Evolutionary conservation across 2,888 invertebrate genomes (phyloP).

Genomic region (Heterodera filipjevi): DNA sequence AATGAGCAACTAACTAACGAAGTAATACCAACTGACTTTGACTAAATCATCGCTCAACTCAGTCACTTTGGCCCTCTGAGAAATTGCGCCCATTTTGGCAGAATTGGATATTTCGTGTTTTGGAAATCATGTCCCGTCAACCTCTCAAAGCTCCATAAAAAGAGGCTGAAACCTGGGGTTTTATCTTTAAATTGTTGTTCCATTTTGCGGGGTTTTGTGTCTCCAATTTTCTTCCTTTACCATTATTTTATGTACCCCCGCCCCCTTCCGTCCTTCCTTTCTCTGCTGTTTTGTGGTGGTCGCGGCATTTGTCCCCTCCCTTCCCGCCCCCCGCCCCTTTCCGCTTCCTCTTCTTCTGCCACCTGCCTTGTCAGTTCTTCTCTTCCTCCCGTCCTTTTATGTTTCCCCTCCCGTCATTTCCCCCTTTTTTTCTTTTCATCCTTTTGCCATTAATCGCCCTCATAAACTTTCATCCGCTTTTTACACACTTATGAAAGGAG

Average conservation of each 20-base stretch:
- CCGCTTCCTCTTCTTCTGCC: neutral
- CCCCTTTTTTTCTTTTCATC: neutral
- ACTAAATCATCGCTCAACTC: too few relatives aligned
- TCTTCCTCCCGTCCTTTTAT: neutral
- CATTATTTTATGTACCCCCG: neutral
- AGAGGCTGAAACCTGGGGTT: too few relatives aligned
- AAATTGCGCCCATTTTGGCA: too few relatives aligned
- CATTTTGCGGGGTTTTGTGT: neutral
- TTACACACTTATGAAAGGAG: neutral
- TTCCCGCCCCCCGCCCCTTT: neutral
- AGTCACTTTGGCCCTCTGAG: too few relatives aligned
- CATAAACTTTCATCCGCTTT: conserved; percentile 3
- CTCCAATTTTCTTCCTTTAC: neutral
- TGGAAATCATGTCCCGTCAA: too few relatives aligned
- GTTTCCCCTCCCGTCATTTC: conserved; percentile 1
- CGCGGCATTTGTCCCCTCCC: neutral
- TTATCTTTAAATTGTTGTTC: too few relatives aligned
- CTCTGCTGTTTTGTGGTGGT: neutral
- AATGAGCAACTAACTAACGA: too few relatives aligned
- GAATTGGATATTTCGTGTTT: too few relatives aligned
- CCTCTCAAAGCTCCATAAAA: neutral
- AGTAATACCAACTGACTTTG: too few relatives aligned
- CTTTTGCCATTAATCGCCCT: neutral
- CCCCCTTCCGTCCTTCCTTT: neutral
- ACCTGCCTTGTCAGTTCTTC: neutral